Percentiles rank a stretch among this genome's conserved stretches.
phyloP scores from a whole-genome alignment of 1,140 invertebrate genomes.

The Pissodes strobi region DNA sequence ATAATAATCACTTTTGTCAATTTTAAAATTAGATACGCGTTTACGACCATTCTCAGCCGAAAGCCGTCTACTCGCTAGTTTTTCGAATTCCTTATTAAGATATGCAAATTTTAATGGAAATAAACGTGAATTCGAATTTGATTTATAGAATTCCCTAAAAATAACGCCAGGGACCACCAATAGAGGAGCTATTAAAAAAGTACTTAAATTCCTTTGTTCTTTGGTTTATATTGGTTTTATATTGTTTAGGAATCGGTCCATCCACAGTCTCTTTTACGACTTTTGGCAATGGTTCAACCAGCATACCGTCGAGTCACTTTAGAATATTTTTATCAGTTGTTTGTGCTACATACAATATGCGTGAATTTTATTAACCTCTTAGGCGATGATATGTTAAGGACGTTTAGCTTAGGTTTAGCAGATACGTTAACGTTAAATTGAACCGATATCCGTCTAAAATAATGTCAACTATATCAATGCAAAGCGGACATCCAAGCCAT shows the following conservation, averaged over 20 bases:
- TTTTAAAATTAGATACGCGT: neutral
- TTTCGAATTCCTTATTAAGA: neutral
- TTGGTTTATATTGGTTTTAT: conserved; percentile 30
- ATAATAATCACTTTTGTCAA: too few relatives aligned
- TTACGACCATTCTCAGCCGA: neutral
- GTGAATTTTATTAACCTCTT: too few relatives aligned
- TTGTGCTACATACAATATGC: too few relatives aligned
- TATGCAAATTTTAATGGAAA: conserved; percentile 11
- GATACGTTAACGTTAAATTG: too few relatives aligned
- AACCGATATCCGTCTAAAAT: too few relatives aligned
- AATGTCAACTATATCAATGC: too few relatives aligned
- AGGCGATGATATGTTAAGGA: too few relatives aligned
- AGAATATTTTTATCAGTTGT: too few relatives aligned
- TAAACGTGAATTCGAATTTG: too few relatives aligned
- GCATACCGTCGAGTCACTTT: too few relatives aligned
- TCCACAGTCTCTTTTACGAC: conserved; percentile 17
- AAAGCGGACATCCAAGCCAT: too few relatives aligned
- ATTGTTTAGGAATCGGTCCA: conserved; percentile 20
- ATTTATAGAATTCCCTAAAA: conserved; percentile 15
- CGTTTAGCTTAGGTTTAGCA: too few relatives aligned
- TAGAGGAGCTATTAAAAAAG: conserved; percentile 21
- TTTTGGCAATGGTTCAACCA: conserved; percentile 8
- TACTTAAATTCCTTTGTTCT: conserved; percentile 25
- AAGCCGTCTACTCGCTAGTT: neutral
- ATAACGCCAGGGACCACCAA: conserved; percentile 11